phyloP scores from a whole-genome alignment of 2,888 invertebrate genomes.

The Petrophora chlorosata region DNA sequence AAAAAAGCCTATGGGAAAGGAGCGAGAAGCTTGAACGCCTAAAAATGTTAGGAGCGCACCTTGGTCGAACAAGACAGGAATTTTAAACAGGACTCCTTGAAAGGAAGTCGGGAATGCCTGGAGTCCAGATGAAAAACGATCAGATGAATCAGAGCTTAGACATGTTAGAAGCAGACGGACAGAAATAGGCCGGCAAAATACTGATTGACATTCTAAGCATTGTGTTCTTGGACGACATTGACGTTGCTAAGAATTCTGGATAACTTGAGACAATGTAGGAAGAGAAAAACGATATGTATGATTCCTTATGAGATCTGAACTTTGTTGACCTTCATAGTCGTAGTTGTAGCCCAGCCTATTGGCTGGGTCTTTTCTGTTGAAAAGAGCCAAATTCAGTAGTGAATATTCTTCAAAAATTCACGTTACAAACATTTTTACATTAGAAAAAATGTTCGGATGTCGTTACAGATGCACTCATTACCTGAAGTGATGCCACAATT shows the following conservation, averaged over 20 bases:
- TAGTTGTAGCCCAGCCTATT: no score
- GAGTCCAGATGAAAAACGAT: conserved; percentile 53
- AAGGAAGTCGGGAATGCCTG: conserved; percentile 61
- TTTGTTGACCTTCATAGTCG: no score
- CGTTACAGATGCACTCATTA: no score
- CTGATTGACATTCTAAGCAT: conserved; percentile 23
- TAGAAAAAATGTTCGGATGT: no score
- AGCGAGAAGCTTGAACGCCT: conserved; percentile 61
- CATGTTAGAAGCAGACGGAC: conserved; percentile 24
- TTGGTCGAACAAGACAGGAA: conserved; percentile 69
- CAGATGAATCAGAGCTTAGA: conserved; percentile 49
- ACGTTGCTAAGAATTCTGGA: conserved; percentile 2
- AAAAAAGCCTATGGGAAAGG: conserved; percentile 69
- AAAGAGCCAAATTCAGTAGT: no score
- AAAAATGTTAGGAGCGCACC: conserved; percentile 74
- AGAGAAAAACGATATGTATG: no score
- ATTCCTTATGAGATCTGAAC: no score
- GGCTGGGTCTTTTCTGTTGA: no score
- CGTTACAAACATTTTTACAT: no score
- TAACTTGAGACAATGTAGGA: background rate
- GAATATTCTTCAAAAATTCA: no score
- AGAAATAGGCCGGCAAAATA: conserved; percentile 27
- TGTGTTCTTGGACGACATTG: conserved; percentile 25
- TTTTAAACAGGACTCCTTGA: conserved; percentile 74
- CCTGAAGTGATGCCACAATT: no score